Percentiles rank a stretch among this genome's conserved stretches.
Conservation (phyloP, 2,113 vertebrate genomes). For the Hyla sarda region DNA sequence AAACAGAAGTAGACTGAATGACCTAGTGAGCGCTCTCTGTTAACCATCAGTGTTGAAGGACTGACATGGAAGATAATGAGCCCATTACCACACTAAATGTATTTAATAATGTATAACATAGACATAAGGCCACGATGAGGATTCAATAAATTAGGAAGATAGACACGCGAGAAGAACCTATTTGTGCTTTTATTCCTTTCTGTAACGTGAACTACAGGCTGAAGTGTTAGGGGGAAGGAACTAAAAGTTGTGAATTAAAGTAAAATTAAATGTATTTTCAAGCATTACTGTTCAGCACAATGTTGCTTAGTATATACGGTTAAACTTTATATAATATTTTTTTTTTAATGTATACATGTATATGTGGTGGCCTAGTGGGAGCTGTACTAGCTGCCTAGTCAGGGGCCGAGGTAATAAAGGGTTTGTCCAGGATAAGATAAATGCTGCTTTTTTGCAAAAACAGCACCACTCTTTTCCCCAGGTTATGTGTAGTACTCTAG, state of each 20-base stretch:
- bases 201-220: neutral
- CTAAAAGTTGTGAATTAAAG: neutral
- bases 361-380: no score
- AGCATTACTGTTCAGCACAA: neutral
- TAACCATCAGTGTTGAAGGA: slow-evolving; percentile 31
- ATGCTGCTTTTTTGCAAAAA: no score
- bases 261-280: neutral
- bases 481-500: no score
- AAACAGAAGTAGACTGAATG: neutral
- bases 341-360: no score
- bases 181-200: neutral
- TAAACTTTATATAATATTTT: no score
- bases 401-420: no score
- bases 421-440: no score
- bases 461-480: no score
- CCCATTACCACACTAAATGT: slow-evolving; percentile 27
- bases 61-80: slow-evolving; percentile 31
- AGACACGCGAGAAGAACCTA: neutral
- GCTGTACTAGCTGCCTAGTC: no score
- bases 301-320: neutral
- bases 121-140: neutral
- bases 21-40: neutral
- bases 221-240: neutral
- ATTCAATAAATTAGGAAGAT: slow-evolving; percentile 35
- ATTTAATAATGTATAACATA: slow-evolving; percentile 40